Conservation (phyloP, 2,888 invertebrate genomes). For the Branchellion lobata region DNA sequence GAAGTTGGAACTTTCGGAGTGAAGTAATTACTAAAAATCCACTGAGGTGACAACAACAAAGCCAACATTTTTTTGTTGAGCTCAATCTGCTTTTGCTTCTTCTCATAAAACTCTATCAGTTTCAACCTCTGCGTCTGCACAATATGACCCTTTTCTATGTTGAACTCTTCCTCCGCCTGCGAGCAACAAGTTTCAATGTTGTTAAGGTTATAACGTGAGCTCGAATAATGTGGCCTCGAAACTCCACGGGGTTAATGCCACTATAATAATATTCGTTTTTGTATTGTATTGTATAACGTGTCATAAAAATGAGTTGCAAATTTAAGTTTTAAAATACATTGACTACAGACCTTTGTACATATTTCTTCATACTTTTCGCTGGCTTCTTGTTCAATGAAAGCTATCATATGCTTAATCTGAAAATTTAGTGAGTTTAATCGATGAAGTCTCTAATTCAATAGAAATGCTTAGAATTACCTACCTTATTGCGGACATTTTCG, state of each 20-base stretch:
- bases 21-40: too few relatives aligned
- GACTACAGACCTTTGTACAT: conserved; percentile 33
- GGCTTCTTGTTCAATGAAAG: conserved; percentile 42
- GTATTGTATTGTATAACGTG: too few relatives aligned
- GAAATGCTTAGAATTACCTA: not conserved
- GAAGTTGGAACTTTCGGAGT: too few relatives aligned
- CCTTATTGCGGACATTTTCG: conserved; percentile 36
- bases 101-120: conserved; percentile 98
- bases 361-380: conserved; percentile 39
- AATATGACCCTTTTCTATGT: conserved; percentile 96
- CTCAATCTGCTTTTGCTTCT: conserved; percentile 98
- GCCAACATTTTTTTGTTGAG: conserved; percentile 95
- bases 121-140: conserved; percentile 97
- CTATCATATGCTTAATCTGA: conserved; percentile 41
- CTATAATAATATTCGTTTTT: too few relatives aligned
- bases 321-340: too few relatives aligned
- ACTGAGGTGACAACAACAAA: too few relatives aligned
- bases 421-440: not conserved
- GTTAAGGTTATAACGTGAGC: not conserved
- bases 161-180: conserved; percentile 98
- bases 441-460: not conserved
- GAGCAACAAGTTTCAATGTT: not conserved
- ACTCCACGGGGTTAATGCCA: too few relatives aligned
- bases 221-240: too few relatives aligned
- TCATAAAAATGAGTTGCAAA: too few relatives aligned